Evolutionary conservation across 2,888 invertebrate species (phyloP).

Genomic region (Stenichneumon culpator): DNA sequence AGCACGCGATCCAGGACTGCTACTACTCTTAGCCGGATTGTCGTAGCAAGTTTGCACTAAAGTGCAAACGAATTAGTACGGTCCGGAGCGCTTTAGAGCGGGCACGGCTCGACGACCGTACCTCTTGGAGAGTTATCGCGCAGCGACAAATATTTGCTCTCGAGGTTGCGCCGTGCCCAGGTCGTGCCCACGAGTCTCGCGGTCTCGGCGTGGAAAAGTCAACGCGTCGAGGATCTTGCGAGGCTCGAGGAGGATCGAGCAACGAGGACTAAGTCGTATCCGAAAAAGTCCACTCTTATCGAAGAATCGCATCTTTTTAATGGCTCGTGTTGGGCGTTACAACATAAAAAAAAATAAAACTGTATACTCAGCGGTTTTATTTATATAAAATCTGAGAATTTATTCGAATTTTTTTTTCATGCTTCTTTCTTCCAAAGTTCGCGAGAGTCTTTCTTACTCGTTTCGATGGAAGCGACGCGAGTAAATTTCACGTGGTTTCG

Average conservation of each 20-base stretch:
- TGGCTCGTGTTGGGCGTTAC: not conserved
- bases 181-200: constrained; percentile 61
- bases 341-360: not conserved
- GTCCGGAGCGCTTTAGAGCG: constrained; percentile 5
- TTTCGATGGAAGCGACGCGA: not conserved
- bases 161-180: constrained; percentile 67
- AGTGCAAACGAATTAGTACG: constrained; percentile 25
- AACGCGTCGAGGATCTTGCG: not conserved
- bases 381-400: not conserved
- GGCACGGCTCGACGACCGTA: not conserved
- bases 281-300: not conserved
- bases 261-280: not conserved
- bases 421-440: not conserved
- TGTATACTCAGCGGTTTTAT: too few relatives aligned
- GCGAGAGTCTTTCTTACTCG: not conserved
- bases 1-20: constrained; percentile 17
- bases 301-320: not conserved
- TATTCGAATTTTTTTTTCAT: not conserved
- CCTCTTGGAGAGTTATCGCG: constrained; percentile 49
- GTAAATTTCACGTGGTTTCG: too few relatives aligned
- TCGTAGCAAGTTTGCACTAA: constrained; percentile 1
- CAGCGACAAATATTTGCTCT: constrained; percentile 66
- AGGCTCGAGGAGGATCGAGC: not conserved
- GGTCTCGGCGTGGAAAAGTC: not conserved
- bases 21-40: not conserved